A percentile compares a stretch with the other conserved stretches of the same genome.
phyloP scores from a whole-genome alignment of 1,140 invertebrate species.

The Drosophila ohnishii region DNA sequence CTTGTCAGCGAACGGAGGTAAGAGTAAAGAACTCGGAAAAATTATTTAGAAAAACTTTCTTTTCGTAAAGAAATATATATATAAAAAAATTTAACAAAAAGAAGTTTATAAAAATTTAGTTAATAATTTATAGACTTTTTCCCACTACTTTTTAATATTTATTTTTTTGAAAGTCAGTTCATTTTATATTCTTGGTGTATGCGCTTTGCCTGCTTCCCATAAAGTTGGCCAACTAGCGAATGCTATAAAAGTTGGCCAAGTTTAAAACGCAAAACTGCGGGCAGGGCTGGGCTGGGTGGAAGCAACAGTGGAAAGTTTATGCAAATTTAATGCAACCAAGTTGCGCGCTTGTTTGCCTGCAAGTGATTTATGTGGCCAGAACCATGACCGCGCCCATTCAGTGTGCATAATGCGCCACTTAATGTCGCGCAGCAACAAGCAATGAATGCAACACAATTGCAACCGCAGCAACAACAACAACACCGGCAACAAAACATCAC shows the following conservation, averaged over 20 bases:
- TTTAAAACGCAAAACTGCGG: conserved; percentile 52
- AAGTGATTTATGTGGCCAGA: conserved; percentile 75
- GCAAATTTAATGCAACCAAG: conserved; percentile 79
- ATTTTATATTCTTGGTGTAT: conserved; percentile 10
- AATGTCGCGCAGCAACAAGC: conserved; percentile 60
- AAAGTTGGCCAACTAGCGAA: conserved; percentile 56
- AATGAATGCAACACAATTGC: conserved; percentile 46
- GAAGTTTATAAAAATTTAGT: neutral
- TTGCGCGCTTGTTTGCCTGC: conserved; percentile 70
- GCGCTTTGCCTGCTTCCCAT: neutral
- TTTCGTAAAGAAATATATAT: neutral
- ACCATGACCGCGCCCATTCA: conserved; percentile 54
- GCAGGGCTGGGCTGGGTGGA: conserved; percentile 2
- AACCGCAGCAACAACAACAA: conserved; percentile 3
- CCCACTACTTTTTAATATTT: neutral
- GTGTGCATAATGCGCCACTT: conserved; percentile 64
- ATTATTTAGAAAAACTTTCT: neutral
- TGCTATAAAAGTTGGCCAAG: conserved; percentile 64
- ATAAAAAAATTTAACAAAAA: neutral
- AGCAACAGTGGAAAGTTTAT: conserved; percentile 67
- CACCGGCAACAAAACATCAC: conserved; percentile 14
- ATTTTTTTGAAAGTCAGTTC: no score
- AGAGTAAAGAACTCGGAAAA: conserved; percentile 3
- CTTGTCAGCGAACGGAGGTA: conserved; percentile 44
- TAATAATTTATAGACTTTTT: neutral